These are phyloP conservation scores for Solen grandis DNA, from an alignment of 1,140 invertebrate species.

Conservation along the genomic window DNA sequence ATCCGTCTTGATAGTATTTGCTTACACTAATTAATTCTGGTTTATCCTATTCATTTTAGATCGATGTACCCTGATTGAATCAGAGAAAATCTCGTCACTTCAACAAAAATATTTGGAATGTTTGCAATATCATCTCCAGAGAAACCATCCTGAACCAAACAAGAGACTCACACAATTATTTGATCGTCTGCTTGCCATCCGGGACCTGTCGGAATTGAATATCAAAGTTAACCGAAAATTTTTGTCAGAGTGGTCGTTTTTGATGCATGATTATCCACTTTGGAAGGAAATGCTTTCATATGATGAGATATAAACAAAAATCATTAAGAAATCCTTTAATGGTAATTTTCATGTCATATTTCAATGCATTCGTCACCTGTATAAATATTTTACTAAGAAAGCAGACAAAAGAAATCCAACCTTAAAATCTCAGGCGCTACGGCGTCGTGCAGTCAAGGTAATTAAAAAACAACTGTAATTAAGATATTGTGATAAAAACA, in stretches of 20 bases:
- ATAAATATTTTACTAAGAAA: too few relatives aligned
- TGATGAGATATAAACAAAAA: not conserved
- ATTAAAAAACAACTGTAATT: too few relatives aligned
- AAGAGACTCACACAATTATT: constrained; percentile 20
- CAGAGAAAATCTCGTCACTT: constrained; percentile 28
- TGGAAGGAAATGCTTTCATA: constrained; percentile 56
- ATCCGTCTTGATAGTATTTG: too few relatives aligned
- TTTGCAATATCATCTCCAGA: constrained; percentile 38
- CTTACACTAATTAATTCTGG: too few relatives aligned
- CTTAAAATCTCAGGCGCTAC: too few relatives aligned
- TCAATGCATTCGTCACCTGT: too few relatives aligned
- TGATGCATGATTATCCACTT: constrained; percentile 53
- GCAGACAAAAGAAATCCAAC: too few relatives aligned
- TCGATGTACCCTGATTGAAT: constrained; percentile 39
- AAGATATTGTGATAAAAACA: too few relatives aligned
- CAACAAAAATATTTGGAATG: constrained; percentile 49
- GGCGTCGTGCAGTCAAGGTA: too few relatives aligned
- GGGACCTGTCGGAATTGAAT: constrained; percentile 32
- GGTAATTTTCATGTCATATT: too few relatives aligned
- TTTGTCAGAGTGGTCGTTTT: constrained; percentile 46
- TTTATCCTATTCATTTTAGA: too few relatives aligned
- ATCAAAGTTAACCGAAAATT: constrained; percentile 44
- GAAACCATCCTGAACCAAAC: constrained; percentile 5
- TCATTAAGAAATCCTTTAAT: too few relatives aligned
- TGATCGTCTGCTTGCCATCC: constrained; percentile 4